Evolutionary conservation across 2,888 invertebrate species (phyloP), one percentile per base, ranked within the genome.

Genomic region (Pycnomerus fuliginosus): DNA sequence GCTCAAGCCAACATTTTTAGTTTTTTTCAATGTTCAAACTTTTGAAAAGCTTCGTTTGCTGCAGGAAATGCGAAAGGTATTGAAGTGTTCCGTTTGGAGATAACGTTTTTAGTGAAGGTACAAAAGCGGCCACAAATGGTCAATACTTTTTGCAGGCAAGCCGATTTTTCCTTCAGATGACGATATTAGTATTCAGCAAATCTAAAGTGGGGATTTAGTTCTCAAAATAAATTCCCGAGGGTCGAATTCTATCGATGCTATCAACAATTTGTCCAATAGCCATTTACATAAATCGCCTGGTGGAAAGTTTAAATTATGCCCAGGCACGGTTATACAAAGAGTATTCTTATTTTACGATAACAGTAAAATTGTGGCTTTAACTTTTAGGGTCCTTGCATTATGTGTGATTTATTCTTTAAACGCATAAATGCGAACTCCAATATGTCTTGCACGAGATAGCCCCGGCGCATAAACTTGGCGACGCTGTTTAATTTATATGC

Each of bases 201-300:
- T 52, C 52, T 50, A 49, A 54, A 57, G 53, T 36, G 46, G 50
- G 53, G 56, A 60, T 60, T 60, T 55, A 60, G 49, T 53, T 46
- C 50, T 50, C 48, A 45, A 56, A 55, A 58, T 52, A 49, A 51
- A 55, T 55, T 44, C 53, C 44, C 48, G 16, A 12, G 53, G 55
- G 58, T 50, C 51, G 52, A 52, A 50, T 56, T 53, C 57, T 53
- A 56, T 59, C 56, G 57, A 50, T 50, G 48, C 52, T 50, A 60
- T 60, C 58, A 58, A 52, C 58, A 56, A 60, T 60, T 58, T 58
- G 60, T 58, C 54, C 53, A 51, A 52, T 54, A 41, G 46, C 60
- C 50, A 58, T 60, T 60, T 58, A 58, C 58, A 55, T 58, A 58
- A 58, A 60, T 58, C 55, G 50, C 35, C 36, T 33, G 29, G 33